A percentile compares a stretch with the other conserved stretches of the same genome.
Conservation (phyloP, 64 coral and sea anemone species). For the Stichodactyla helianthus region DNA sequence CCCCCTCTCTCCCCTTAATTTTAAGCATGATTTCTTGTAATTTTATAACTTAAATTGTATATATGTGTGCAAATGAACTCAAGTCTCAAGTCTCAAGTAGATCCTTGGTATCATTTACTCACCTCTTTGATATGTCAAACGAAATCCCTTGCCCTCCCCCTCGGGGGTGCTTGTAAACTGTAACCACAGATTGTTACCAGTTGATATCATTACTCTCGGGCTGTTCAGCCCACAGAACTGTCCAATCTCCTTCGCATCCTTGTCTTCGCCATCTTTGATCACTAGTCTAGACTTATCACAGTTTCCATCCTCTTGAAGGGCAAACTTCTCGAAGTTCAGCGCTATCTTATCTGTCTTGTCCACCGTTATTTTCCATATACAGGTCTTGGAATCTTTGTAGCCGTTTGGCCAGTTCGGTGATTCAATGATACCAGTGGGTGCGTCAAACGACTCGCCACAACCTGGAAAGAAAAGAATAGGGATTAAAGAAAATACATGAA, state of each 20-base stretch:
- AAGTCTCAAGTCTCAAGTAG: too few species aligned
- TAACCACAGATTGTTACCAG: constrained; percentile 36
- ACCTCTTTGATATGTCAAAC: constrained; percentile 74
- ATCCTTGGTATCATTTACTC: background rate
- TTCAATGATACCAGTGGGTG: constrained; percentile 52
- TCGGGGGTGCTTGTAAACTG: constrained; percentile 60
- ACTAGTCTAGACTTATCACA: constrained; percentile 64
- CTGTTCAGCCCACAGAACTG: constrained; percentile 59
- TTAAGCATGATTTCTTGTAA: too few species aligned
- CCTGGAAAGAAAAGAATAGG: background rate
- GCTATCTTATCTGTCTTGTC: constrained; percentile 35
- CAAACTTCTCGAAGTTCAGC: constrained; percentile 63
- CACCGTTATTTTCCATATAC: constrained; percentile 62
- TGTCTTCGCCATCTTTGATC: constrained; percentile 42
- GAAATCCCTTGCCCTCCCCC: constrained; percentile 61
- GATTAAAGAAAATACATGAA: too few species aligned
- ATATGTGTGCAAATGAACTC: too few species aligned
- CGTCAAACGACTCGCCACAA: constrained; percentile 60
- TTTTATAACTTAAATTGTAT: too few species aligned
- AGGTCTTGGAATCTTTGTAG: constrained; percentile 55
- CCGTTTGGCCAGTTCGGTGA: constrained; percentile 71
- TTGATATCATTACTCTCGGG: constrained; percentile 41
- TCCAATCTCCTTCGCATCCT: constrained; percentile 43
- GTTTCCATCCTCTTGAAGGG: constrained; percentile 39
- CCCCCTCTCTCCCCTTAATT: too few species aligned